These are phyloP conservation scores for Hemicentrotus pulcherrimus DNA, from an alignment of 35 echinoderm and acorn worm species.

Conservation along the genomic window DNA sequence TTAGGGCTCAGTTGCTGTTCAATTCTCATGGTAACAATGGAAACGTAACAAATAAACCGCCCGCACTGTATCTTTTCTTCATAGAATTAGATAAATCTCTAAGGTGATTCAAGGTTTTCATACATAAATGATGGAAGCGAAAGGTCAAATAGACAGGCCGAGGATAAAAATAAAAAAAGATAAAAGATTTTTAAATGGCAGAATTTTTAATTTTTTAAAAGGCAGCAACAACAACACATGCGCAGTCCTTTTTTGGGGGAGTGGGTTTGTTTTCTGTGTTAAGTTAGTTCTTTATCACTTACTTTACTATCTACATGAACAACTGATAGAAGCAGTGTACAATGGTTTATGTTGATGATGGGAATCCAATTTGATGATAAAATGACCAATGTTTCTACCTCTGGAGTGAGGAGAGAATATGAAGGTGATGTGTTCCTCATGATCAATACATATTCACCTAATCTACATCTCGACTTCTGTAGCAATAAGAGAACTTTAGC, in stretches of 20 bases:
- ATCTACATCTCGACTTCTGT: constrained; percentile 19
- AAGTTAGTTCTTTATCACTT: neutral
- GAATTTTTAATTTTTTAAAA: neutral
- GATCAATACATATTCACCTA: constrained; percentile 3
- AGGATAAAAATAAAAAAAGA: too few species aligned
- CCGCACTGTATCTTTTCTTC: neutral
- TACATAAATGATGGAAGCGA: neutral
- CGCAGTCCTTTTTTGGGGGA: neutral
- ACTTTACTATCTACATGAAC: neutral
- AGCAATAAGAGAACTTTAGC: neutral
- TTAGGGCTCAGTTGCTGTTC: neutral
- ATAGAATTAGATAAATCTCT: neutral
- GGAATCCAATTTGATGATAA: neutral
- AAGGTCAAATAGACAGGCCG: neutral
- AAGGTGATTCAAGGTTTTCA: neutral
- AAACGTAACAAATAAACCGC: neutral
- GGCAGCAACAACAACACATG: neutral
- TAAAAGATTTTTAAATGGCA: too few species aligned
- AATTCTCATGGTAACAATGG: neutral
- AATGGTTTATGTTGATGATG: neutral
- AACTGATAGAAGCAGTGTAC: neutral
- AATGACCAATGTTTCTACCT: neutral
- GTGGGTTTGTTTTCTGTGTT: neutral
- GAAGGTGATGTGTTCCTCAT: neutral
- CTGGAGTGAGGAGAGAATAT: neutral